Conservation (phyloP, 2,888 invertebrate genomes). For the Vesta saturnalis region DNA sequence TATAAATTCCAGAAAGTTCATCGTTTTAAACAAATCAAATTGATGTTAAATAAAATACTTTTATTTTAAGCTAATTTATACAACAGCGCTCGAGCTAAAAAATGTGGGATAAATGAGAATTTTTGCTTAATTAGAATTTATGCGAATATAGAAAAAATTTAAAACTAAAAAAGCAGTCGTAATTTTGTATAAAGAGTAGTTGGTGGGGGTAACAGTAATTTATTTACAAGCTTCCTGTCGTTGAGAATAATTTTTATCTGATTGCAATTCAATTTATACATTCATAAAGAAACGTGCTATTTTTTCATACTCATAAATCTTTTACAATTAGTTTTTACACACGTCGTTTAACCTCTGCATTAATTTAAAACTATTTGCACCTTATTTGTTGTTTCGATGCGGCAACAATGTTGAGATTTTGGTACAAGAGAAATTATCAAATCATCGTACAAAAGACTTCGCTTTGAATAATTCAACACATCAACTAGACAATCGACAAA, state of each 20-base stretch:
- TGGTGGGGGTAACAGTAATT: slow-evolving; percentile 5
- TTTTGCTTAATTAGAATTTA: too few species aligned
- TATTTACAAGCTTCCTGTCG: slow-evolving; percentile 11
- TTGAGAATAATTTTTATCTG: slow-evolving; percentile 4
- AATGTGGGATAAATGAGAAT: too few species aligned
- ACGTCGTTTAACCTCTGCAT: too few species aligned
- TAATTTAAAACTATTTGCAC: not conserved
- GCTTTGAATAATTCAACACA: slow-evolving; percentile 10
- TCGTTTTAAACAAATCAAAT: too few species aligned
- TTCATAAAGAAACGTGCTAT: not conserved
- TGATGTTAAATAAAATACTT: too few species aligned
- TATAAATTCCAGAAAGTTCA: too few species aligned
- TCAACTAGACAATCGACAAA: slow-evolving; percentile 12
- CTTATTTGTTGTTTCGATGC: not conserved
- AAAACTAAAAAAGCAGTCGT: too few species aligned
- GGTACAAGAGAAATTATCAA: slow-evolving; percentile 1
- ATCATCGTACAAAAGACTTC: slow-evolving; percentile 9
- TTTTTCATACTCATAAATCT: too few species aligned
- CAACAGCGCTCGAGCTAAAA: too few species aligned
- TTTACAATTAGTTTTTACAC: too few species aligned
- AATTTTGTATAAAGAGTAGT: not conserved
- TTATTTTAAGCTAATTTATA: too few species aligned
- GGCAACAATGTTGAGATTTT: not conserved
- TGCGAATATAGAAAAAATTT: too few species aligned
- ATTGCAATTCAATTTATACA: slow-evolving; percentile 5